phyloP scores from a whole-genome alignment of 2,113 vertebrate genomes.

The Azemiops feae region DNA sequence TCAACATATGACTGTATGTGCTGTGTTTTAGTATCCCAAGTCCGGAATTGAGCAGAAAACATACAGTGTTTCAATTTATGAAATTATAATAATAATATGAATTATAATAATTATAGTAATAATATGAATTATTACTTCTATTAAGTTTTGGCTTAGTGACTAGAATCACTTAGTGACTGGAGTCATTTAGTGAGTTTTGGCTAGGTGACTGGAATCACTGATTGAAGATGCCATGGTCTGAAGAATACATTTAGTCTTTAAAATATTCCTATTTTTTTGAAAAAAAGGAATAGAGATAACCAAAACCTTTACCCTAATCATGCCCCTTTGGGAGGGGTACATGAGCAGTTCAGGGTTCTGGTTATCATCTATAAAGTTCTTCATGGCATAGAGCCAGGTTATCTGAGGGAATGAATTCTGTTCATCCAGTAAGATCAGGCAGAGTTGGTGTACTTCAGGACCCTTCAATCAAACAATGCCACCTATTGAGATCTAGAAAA shows the following conservation, averaged over 20 bases:
- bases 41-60: neutral
- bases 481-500: neutral
- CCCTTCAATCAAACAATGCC: neutral
- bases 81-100: neutral
- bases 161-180: neutral
- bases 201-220: neutral
- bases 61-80: neutral
- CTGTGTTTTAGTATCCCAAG: neutral
- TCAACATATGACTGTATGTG: neutral
- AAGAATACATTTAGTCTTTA: neutral
- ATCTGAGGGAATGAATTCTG: neutral
- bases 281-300: neutral
- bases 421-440: neutral
- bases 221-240: neutral
- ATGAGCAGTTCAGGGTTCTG: neutral
- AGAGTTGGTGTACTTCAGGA: neutral
- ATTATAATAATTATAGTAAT: too few species aligned
- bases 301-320: neutral
- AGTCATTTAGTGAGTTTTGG: neutral
- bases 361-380: neutral
- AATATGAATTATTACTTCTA: neutral
- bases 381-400: neutral
- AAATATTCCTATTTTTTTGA: neutral
- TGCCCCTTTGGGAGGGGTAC: neutral
- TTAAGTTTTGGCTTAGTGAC: neutral